Conservation (phyloP, 2,113 vertebrate genomes). For the Antennarius striatus region DNA sequence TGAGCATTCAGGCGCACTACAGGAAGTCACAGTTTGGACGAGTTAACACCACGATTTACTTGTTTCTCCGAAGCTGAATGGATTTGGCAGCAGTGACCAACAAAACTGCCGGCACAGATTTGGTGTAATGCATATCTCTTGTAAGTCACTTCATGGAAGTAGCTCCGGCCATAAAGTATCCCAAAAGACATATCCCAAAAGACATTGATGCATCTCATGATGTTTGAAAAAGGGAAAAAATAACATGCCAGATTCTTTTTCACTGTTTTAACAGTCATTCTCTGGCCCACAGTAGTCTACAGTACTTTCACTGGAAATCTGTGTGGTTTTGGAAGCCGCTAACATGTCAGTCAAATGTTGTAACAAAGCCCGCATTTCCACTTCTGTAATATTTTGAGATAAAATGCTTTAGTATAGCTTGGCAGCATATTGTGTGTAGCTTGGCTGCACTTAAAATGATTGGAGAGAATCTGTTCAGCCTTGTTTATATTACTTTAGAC, state of each 20-base stretch:
- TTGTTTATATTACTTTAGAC: slow-evolving; percentile 21
- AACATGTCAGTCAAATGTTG: slow-evolving; percentile 60
- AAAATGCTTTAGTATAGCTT: slow-evolving; percentile 46
- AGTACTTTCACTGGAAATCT: slow-evolving; percentile 40
- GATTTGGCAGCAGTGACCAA: slow-evolving; percentile 21
- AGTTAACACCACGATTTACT: too few relatives aligned
- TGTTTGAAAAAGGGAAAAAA: slow-evolving; percentile 26
- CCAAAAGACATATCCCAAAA: slow-evolving; percentile 15
- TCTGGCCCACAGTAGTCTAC: slow-evolving; percentile 47
- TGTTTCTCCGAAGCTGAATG: slow-evolving; percentile 5
- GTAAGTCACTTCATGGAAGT: slow-evolving; percentile 14
- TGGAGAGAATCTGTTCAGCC: slow-evolving; percentile 16
- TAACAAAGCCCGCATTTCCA: slow-evolving; percentile 45
- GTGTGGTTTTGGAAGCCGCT: slow-evolving; percentile 49
- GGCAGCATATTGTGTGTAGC: slow-evolving; percentile 37
- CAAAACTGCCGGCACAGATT: not conserved
- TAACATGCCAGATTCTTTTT: slow-evolving; percentile 22
- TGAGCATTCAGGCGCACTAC: too few relatives aligned
- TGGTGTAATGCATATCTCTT: slow-evolving; percentile 6
- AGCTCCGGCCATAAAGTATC: not conserved
- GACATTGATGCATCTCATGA: slow-evolving; percentile 20
- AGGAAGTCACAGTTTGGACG: too few relatives aligned
- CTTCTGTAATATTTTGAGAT: slow-evolving; percentile 56
- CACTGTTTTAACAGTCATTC: slow-evolving; percentile 26
- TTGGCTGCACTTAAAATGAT: slow-evolving; percentile 35